These are phyloP conservation scores for Periphyllus acericola DNA, from an alignment of 2,888 invertebrate genomes.

Conservation along the genomic window DNA sequence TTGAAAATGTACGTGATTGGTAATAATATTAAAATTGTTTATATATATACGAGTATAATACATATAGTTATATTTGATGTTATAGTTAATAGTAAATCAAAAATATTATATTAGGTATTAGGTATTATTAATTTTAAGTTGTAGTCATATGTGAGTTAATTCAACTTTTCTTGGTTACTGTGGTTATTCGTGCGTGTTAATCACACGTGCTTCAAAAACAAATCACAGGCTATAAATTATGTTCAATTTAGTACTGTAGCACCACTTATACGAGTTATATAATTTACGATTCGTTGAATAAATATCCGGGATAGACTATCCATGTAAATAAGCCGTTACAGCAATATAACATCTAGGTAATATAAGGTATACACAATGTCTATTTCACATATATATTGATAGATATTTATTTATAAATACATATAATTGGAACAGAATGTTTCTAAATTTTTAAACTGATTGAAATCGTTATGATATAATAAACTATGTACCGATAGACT, in stretches of 20 bases:
- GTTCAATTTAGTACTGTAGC: not conserved
- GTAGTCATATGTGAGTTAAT: not conserved
- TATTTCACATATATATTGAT: no score
- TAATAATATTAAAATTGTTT: no score
- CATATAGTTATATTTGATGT: not conserved
- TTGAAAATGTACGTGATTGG: no score
- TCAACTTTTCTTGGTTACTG: slow-evolving; percentile 10
- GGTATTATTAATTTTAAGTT: not conserved
- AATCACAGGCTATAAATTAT: not conserved
- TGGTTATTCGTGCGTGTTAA: slow-evolving; percentile 23
- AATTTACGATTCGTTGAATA: not conserved
- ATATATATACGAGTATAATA: no score
- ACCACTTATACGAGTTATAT: not conserved
- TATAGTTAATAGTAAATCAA: not conserved
- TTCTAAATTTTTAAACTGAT: no score
- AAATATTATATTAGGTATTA: not conserved
- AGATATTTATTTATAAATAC: no score
- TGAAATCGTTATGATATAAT: no score
- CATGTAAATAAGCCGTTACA: no score
- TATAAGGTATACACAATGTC: no score
- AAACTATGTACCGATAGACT: no score
- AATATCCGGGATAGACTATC: not conserved
- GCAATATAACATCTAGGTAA: no score
- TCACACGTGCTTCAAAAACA: not conserved
- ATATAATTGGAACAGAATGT: no score